Evolutionary conservation across 2,888 invertebrate species (phyloP), one percentile per base, ranked within the genome.

Genomic region (Geophilus truncorum): DNA sequence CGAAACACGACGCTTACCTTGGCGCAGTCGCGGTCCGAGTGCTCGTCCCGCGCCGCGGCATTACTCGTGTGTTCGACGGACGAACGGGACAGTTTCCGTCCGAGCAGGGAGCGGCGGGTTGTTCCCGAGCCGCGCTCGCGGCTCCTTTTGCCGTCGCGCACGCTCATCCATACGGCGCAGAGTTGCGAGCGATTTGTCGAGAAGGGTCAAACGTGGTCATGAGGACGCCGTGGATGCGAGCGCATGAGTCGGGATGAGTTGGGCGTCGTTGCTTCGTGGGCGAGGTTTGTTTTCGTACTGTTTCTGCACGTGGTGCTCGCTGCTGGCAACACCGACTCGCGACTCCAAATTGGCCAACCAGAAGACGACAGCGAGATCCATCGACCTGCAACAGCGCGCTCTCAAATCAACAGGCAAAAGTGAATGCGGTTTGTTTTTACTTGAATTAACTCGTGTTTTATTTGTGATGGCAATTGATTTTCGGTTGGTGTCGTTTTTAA

Each of bases 81-180:
- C 18, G 78, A 30, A 1, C 78, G n/a, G 3, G 78, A 78, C 6
- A 78, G 9, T 34, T 78, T 78, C 2, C 78, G 34, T 32, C 78
- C 78, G 78, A 78, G 34, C 36, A 78, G 34, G 1, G 78, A 78
- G 21, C 78, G 78, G 18, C 78, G 78, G n/a, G 78, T 78, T 23
- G 40, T 34, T 34, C 32, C 36, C n/a, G 36, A 34, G 34, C 40
- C 78, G 36, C 78, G 34, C 32, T 36, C 40, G 6, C 78, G 78
- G 36, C 32, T 23, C 6, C 40, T 7, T 18, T 78, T 78, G 78
- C 23, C 40, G 34, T 78, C 78, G 34, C 78, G 34, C 40, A 78
- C 78, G 32, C 78, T 78, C 78, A 78, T 78, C 78, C 78, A 78
- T 78, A 28, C 76, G 76, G 76, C 32, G 15, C 28, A n/a, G 32